phyloP scores from a whole-genome alignment of 2,888 invertebrate species.

The Ctena decussata region DNA sequence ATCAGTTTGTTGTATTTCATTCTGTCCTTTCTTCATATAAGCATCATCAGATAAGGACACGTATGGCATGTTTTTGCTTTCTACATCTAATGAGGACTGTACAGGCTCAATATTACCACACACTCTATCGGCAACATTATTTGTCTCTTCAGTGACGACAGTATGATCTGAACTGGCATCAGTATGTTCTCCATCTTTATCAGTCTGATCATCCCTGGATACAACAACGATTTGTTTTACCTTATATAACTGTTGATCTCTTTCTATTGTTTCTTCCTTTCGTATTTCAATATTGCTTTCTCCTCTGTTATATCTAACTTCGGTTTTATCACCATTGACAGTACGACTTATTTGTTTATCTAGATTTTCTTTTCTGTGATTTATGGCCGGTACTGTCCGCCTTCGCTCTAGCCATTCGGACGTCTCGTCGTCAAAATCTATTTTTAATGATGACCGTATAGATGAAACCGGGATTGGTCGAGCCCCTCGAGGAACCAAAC shows the following conservation, averaged over 20 bases:
- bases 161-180: background rate
- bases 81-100: background rate
- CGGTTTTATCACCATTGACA: background rate
- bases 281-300: slow-evolving; percentile 54
- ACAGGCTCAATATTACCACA: background rate
- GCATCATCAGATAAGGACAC: background rate
- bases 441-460: slow-evolving; percentile 56
- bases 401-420: slow-evolving; percentile 28
- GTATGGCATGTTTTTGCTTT: background rate
- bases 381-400: slow-evolving; percentile 4
- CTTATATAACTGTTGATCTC: slow-evolving; percentile 46
- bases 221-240: slow-evolving; percentile 66
- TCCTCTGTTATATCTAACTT: slow-evolving; percentile 27
- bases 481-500: background rate
- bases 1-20: background rate
- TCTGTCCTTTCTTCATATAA: background rate
- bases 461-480: slow-evolving; percentile 51
- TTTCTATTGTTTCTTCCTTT: slow-evolving; percentile 50
- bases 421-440: slow-evolving; percentile 42
- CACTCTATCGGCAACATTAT: background rate
- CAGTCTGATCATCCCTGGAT: slow-evolving; percentile 39
- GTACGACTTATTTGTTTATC: background rate
- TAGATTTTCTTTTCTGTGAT: background rate
- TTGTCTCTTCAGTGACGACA: background rate
- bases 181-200: background rate